Evolutionary conservation across 1,140 invertebrate species (phyloP).

Genomic region (Pogonus chalceus): DNA sequence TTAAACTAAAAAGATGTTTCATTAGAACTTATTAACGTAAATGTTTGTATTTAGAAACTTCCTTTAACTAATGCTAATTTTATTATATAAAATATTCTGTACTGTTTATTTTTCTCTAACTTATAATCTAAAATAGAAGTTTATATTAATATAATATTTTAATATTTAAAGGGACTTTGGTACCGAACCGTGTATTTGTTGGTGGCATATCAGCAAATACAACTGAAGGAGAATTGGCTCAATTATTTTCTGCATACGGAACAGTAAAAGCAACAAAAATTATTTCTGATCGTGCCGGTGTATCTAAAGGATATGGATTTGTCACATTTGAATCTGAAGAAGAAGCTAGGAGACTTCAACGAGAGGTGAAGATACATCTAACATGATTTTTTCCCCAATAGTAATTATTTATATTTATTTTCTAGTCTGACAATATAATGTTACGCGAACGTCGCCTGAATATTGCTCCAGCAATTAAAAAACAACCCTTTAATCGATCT

Average conservation of each 20-base stretch:
- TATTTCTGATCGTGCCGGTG: constrained; percentile 84
- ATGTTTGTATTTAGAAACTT: neutral
- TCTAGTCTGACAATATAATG: constrained; percentile 36
- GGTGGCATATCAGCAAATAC: constrained; percentile 83
- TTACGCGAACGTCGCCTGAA: constrained; percentile 76
- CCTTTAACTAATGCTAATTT: neutral
- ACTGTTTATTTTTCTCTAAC: neutral
- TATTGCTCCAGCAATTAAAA: constrained; percentile 83
- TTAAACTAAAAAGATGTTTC: neutral
- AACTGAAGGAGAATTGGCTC: constrained; percentile 71
- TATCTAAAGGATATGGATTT: constrained; percentile 92
- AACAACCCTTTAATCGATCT: constrained; percentile 40
- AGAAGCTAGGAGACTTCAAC: constrained; percentile 66
- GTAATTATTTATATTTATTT: neutral
- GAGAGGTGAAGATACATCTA: constrained; percentile 43
- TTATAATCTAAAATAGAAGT: constrained; percentile 3
- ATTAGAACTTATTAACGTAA: neutral
- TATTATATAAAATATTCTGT: neutral
- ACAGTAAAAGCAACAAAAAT: constrained; percentile 90
- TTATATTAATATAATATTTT: constrained; percentile 7
- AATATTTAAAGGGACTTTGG: constrained; percentile 51
- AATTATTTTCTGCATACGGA: constrained; percentile 77
- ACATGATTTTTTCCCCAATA: too few species aligned
- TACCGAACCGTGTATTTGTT: constrained; percentile 91
- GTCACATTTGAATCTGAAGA: constrained; percentile 91